Evolutionary conservation across 2,113 vertebrate genomes (phyloP).

Genomic region (Tamias sibiricus): DNA sequence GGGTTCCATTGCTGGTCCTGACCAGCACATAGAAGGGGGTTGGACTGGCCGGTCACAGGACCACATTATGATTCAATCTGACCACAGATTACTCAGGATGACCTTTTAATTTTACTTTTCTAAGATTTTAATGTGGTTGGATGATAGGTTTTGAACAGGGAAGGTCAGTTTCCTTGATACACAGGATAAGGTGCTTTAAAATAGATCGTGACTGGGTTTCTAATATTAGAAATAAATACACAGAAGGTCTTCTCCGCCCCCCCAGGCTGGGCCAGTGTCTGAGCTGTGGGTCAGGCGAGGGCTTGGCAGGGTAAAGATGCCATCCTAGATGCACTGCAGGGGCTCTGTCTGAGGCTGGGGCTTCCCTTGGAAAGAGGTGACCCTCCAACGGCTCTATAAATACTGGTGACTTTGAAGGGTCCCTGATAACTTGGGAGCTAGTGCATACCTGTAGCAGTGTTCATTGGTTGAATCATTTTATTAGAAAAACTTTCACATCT

Average conservation of each 20-base stretch:
- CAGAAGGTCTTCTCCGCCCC: rapidly evolving
- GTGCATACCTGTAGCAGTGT: not conserved
- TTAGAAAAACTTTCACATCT: not conserved
- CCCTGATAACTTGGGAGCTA: not conserved
- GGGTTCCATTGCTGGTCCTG: no score
- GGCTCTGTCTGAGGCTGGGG: not conserved
- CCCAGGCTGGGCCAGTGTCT: not conserved
- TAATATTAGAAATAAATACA: not conserved
- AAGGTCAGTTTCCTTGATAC: not conserved
- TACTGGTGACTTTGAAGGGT: not conserved
- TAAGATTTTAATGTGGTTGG: not conserved
- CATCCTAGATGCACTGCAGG: rapidly evolving
- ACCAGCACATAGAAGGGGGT: no score
- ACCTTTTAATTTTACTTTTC: not conserved
- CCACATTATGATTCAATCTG: rapidly evolving
- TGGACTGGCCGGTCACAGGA: no score
- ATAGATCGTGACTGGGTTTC: not conserved
- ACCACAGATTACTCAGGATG: not conserved
- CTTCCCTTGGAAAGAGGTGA: not conserved
- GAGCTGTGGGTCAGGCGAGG: not conserved
- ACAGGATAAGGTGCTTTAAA: not conserved
- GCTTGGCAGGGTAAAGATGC: rapidly evolving
- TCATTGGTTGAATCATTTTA: not conserved
- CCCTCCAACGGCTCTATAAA: not conserved
- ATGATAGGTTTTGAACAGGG: not conserved